Percentiles rank a stretch among this genome's conserved stretches.
phyloP scores from a whole-genome alignment of 2,888 invertebrate species.

The Diadegma fenestrale region DNA sequence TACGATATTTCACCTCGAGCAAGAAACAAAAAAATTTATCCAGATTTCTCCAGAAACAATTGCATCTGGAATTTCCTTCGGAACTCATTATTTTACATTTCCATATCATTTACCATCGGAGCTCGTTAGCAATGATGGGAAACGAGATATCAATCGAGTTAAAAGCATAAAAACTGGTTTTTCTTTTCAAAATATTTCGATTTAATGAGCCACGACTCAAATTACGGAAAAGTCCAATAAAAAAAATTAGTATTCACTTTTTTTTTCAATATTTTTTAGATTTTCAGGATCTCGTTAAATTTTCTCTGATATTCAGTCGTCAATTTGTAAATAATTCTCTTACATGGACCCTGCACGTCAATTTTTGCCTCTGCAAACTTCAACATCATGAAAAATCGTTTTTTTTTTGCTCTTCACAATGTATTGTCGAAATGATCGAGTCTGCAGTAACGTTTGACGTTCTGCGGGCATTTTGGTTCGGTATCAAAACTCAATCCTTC shows the following conservation, averaged over 20 bases:
- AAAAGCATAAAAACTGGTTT: background rate
- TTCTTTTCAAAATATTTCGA: background rate
- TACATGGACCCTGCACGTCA: no score
- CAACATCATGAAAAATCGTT: background rate
- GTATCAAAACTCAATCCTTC: conserved; percentile 7
- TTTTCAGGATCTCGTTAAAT: background rate
- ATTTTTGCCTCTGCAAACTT: no score
- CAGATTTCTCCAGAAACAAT: conserved; percentile 1
- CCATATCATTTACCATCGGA: background rate
- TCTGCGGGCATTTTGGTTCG: background rate
- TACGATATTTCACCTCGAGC: background rate
- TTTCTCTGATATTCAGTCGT: background rate
- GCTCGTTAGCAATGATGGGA: conserved; percentile 15
- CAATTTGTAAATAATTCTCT: background rate
- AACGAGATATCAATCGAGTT: background rate
- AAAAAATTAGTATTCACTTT: no score
- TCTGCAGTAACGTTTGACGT: background rate
- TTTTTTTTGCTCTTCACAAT: conserved; percentile 2
- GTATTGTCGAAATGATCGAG: background rate
- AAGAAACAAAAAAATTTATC: background rate
- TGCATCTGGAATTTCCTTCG: background rate
- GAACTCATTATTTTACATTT: conserved; percentile 34
- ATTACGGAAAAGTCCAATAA: background rate
- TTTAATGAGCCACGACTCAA: no score
- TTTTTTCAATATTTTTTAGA: background rate